Evolutionary conservation across 1,140 invertebrate genomes (phyloP).

Genomic region (Agrilus planipennis): DNA sequence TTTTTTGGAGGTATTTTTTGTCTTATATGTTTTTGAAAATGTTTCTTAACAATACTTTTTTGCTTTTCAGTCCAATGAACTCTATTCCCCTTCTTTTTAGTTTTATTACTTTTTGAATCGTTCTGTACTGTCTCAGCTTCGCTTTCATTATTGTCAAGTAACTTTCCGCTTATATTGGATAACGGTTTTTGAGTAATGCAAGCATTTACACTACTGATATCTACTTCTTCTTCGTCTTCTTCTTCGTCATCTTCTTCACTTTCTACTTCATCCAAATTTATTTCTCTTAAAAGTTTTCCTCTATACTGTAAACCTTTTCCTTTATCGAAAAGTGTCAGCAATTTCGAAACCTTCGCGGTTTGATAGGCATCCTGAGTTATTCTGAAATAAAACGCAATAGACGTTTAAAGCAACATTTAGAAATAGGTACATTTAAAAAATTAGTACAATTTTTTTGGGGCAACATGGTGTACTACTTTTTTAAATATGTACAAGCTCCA

Average conservation of each 20-base stretch:
- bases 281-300: slow-evolving; percentile 27
- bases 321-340: slow-evolving; percentile 27
- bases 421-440: too few species aligned
- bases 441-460: too few species aligned
- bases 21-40: background rate
- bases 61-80: background rate
- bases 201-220: background rate
- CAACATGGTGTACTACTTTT: too few species aligned
- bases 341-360: slow-evolving; percentile 24
- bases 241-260: slow-evolving; percentile 15
- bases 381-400: too few species aligned
- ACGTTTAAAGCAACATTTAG: too few species aligned
- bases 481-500: too few species aligned
- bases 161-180: background rate
- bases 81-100: background rate
- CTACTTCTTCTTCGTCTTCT: background rate
- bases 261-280: slow-evolving; percentile 20
- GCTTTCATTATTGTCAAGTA: background rate
- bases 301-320: slow-evolving; percentile 22
- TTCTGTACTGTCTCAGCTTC: background rate
- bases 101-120: background rate
- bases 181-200: background rate
- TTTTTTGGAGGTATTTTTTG: background rate
- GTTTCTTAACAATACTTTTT: background rate
- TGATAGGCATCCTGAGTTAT: slow-evolving; percentile 22